Base-by-base conservation (phyloP, 2,797 vertebrate species). In the Mus spretus region DNA sequence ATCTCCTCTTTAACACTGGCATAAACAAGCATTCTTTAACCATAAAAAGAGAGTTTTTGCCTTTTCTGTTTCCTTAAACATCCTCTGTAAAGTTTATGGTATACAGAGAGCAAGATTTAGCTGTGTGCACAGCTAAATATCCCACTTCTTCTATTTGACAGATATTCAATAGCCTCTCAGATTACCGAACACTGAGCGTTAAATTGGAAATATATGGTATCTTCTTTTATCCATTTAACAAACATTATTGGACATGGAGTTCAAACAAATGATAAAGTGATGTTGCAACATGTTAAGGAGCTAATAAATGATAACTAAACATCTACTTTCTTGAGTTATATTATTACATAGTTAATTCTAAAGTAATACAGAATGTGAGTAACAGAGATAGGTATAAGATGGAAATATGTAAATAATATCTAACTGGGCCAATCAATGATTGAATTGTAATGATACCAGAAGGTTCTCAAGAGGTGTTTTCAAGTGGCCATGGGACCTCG, bases 91-190 rank as follows among this genome's bases (percentile, higher is more conserved):
- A 63, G 80, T 17, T 84, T 20, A 34, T 80, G 6, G 2, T 59
- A 84, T 34, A 22, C 70, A 72, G n/a, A 72, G n/a, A 88, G 28
- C 6, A 93, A 94, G 31, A 37, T 67, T 80, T 37, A 75, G 8
- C 28, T 82, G 22, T 40, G 20, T 4, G 67, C 47, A 70, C 11
- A 89, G 47, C 65, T 79, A 70, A 88, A 37, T 34, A 82, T 1
- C 85, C 90, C 34, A 72, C 17, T 72, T 63, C 80, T 82, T 91
- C 80, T 22, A 80, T 82, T 74, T 97, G 55, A 72, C 19, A 93
- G 10, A 50, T 12, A 89, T 57, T 94, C 40, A 31, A 44, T 83
- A 80, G 77, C 53, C 26, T 20, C 17, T 90, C 84, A 88, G 75
- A 34, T 67, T 88, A 53, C 6, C 67, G 75, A 87, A 3, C 31